Evolutionary conservation across 2,797 vertebrate species (phyloP).

Genomic region (Brachyrhaphis roseni): DNA sequence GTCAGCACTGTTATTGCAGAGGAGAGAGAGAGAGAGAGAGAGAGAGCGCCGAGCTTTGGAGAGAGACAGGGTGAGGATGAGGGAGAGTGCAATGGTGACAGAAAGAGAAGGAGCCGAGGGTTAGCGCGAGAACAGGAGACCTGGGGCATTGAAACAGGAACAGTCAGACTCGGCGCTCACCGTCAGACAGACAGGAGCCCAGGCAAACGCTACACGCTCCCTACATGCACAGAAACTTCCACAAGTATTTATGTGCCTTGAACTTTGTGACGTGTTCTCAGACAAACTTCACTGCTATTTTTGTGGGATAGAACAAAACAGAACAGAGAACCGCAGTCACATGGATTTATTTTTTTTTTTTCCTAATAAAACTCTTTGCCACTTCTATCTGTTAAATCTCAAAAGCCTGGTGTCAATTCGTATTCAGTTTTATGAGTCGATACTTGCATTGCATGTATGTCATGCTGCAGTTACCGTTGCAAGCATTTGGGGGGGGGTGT

Average conservation of each 20-base stretch:
- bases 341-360: not conserved
- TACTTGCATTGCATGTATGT: not conserved
- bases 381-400: not conserved
- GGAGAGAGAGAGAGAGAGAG: slow-evolving; percentile 67
- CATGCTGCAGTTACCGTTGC: not conserved
- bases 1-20: slow-evolving; percentile 91
- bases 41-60: slow-evolving; percentile 2
- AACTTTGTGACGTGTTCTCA: not conserved
- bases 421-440: not conserved
- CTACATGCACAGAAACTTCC: slow-evolving; percentile 11
- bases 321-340: not conserved
- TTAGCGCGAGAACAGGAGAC: slow-evolving; percentile 60
- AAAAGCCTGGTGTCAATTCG: not conserved
- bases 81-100: slow-evolving; percentile 58
- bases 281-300: not conserved
- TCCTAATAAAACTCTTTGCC: not conserved
- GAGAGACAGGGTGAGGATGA: slow-evolving; percentile 47
- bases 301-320: not conserved
- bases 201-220: slow-evolving; percentile 43
- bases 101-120: slow-evolving; percentile 56
- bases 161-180: slow-evolving; percentile 57
- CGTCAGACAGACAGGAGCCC: slow-evolving; percentile 68
- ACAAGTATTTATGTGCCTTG: not conserved
- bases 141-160: slow-evolving; percentile 66
- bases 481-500: not conserved